These are phyloP conservation scores for Himalopsyche phryganea DNA, from an alignment of 1,140 invertebrate species.

Conservation along the genomic window DNA sequence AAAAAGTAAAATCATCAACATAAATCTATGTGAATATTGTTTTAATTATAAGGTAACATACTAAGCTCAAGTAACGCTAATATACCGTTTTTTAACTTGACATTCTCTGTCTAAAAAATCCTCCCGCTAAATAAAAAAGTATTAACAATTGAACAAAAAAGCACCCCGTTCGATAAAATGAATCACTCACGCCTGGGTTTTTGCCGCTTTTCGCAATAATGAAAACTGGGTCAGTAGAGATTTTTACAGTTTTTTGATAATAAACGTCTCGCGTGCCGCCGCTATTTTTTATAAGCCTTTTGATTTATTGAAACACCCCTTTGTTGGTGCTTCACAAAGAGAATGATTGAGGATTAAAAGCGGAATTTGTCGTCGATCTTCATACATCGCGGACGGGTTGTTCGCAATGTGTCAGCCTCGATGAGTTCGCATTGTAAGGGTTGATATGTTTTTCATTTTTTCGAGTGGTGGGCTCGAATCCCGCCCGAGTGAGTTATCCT, in stretches of 20 bases:
- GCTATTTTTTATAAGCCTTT: slow-evolving; percentile 4
- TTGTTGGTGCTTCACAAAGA: slow-evolving; percentile 13
- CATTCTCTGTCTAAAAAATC: slow-evolving; percentile 19
- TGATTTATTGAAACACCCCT: slow-evolving; percentile 27
- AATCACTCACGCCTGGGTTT: slow-evolving; percentile 32
- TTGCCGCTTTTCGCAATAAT: slow-evolving; percentile 22
- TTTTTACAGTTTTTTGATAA: slow-evolving; percentile 16
- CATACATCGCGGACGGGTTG: slow-evolving; percentile 13
- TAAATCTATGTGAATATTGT: too few relatives aligned
- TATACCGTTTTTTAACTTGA: too few relatives aligned
- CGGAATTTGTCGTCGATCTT: slow-evolving; percentile 32
- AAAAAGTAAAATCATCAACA: too few relatives aligned
- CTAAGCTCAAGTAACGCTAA: too few relatives aligned
- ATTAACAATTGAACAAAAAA: slow-evolving; percentile 18
- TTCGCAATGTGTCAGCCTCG: background rate
- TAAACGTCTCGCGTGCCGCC: slow-evolving; percentile 30
- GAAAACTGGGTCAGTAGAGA: slow-evolving; percentile 33
- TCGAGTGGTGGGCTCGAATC: slow-evolving; percentile 17
- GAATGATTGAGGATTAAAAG: slow-evolving; percentile 29
- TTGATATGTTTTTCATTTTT: too few relatives aligned
- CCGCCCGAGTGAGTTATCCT: slow-evolving; percentile 17
- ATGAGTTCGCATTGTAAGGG: too few relatives aligned
- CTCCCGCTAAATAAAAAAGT: too few relatives aligned
- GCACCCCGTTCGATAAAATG: background rate
- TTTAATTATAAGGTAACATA: too few relatives aligned